These are phyloP conservation scores for Amaurobius ferox DNA, from an alignment of 2,888 invertebrate species.

Conservation along the genomic window DNA sequence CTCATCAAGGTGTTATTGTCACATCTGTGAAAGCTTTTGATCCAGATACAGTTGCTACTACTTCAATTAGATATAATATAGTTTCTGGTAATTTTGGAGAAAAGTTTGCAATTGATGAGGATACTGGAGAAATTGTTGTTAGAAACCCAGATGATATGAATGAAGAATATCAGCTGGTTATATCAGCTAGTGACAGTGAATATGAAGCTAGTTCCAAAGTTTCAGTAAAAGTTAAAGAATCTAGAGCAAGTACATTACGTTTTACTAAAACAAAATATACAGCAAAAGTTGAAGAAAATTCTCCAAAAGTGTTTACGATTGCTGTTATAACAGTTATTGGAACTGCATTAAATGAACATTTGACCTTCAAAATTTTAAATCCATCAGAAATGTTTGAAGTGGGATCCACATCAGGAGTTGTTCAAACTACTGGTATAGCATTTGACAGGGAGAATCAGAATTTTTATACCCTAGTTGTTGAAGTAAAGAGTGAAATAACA, in stretches of 20 bases:
- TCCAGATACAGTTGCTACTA: slow-evolving; percentile 86
- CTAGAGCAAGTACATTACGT: slow-evolving; percentile 84
- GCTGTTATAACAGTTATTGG: slow-evolving; percentile 92
- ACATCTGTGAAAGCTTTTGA: slow-evolving; percentile 84
- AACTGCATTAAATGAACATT: slow-evolving; percentile 89
- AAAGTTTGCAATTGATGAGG: slow-evolving; percentile 72
- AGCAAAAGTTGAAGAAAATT: slow-evolving; percentile 90
- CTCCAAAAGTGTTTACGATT: slow-evolving; percentile 87
- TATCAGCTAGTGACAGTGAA: slow-evolving; percentile 79
- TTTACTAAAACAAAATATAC: slow-evolving; percentile 89
- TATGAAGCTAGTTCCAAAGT: slow-evolving; percentile 86
- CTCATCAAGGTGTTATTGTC: slow-evolving; percentile 85
- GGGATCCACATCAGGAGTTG: slow-evolving; percentile 93
- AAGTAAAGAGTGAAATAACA: slow-evolving; percentile 79
- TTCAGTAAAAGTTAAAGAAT: slow-evolving; percentile 82
- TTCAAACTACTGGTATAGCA: slow-evolving; percentile 85
- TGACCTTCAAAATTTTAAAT: slow-evolving; percentile 90
- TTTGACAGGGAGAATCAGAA: slow-evolving; percentile 92
- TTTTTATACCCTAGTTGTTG: slow-evolving; percentile 89
- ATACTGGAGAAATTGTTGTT: slow-evolving; percentile 72
- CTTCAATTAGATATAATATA: slow-evolving; percentile 85
- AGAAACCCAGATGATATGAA: slow-evolving; percentile 67
- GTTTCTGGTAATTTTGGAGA: slow-evolving; percentile 79
- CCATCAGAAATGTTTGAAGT: slow-evolving; percentile 91
- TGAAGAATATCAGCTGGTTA: slow-evolving; percentile 72